phyloP scores from a whole-genome alignment of 1,140 invertebrate species.

The Calliphora vicina region DNA sequence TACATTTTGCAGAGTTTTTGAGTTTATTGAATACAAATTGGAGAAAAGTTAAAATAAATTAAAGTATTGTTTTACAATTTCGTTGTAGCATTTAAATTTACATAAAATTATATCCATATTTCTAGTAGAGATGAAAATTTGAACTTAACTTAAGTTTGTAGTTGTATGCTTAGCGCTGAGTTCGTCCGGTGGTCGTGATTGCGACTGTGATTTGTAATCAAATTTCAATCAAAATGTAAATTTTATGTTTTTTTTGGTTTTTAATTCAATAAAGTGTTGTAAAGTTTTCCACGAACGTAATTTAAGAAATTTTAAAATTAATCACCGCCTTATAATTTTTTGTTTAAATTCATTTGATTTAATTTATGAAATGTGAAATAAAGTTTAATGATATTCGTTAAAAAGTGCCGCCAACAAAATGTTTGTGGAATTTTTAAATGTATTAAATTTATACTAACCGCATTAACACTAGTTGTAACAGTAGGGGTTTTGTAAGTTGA shows the following conservation, averaged over 20 bases:
- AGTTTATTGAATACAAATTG: no score
- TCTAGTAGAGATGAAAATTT: neutral
- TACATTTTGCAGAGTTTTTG: no score
- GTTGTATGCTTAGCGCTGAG: neutral
- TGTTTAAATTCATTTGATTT: neutral
- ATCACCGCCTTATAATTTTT: neutral
- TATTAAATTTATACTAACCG: neutral
- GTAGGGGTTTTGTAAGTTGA: no score
- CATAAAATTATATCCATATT: neutral
- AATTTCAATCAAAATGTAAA: slow-evolving; percentile 4
- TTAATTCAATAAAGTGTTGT: neutral
- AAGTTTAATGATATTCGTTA: neutral
- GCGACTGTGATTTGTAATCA: neutral
- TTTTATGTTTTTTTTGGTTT: neutral
- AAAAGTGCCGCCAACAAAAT: neutral
- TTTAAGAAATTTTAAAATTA: neutral
- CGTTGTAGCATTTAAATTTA: neutral
- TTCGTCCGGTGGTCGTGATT: neutral
- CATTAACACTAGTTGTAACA: neutral
- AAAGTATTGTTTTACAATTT: neutral
- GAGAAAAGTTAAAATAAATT: no score
- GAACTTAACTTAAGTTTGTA: no score
- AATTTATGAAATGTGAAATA: slow-evolving; percentile 6
- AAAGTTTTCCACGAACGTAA: neutral
- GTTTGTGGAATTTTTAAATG: neutral